Evolutionary conservation across 2,113 vertebrate genomes (phyloP).

Genomic region (Sardina pilchardus): DNA sequence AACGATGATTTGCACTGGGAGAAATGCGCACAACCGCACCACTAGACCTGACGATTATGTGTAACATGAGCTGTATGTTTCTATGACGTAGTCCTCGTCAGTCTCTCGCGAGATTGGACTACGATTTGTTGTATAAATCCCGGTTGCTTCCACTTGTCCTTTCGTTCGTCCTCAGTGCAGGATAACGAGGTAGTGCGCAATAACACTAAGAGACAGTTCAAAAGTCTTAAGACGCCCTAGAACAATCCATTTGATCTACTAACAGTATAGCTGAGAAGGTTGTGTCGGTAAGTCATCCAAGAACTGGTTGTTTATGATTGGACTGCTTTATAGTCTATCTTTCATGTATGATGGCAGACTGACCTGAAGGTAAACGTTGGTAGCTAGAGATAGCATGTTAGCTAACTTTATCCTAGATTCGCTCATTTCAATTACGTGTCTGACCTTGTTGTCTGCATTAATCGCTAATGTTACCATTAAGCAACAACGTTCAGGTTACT

Average conservation of each 20-base stretch:
- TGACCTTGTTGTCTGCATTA: background rate
- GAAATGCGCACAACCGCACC: no score
- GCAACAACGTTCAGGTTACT: no score
- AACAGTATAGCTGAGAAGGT: background rate
- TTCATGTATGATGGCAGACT: background rate
- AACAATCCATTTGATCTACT: background rate
- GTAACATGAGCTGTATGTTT: background rate
- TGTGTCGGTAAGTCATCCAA: background rate
- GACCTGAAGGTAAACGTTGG: background rate
- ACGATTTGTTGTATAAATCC: conserved; percentile 49
- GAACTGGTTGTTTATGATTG: background rate
- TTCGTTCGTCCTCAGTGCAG: conserved; percentile 80
- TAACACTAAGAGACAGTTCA: background rate
- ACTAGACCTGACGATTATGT: no score
- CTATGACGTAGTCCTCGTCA: background rate
- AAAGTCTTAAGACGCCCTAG: background rate
- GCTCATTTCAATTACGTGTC: background rate
- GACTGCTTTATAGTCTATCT: background rate
- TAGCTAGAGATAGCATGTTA: background rate
- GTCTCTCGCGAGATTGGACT: conserved; percentile 61
- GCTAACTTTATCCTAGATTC: background rate
- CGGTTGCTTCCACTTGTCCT: conserved; percentile 43
- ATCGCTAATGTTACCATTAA: background rate
- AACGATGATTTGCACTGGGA: no score
- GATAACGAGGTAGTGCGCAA: conserved; percentile 59